A percentile compares a stretch with the other conserved stretches of the same genome.
Conservation (phyloP, 2,888 invertebrate species). For the Latrodectus elegans region DNA sequence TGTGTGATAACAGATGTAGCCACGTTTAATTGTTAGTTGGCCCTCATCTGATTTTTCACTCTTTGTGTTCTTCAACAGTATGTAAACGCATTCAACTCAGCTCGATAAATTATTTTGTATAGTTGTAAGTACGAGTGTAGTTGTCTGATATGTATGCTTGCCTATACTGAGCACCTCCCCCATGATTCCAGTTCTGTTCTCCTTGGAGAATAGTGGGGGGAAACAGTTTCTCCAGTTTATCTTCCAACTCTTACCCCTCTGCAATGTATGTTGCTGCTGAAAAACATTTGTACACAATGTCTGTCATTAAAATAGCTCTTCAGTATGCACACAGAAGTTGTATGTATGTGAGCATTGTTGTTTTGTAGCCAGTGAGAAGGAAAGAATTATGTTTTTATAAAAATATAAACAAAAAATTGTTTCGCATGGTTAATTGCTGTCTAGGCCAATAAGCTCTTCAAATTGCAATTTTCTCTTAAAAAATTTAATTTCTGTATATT, state of each 20-base stretch:
- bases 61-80: background rate
- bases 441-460: constrained; percentile 64
- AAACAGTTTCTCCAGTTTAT: constrained; percentile 10
- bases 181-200: constrained; percentile 13
- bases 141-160: constrained; percentile 58
- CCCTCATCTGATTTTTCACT: constrained; percentile 36
- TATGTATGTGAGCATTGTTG: constrained; percentile 4
- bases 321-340: constrained; percentile 8
- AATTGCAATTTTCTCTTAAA: constrained; percentile 61
- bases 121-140: constrained; percentile 57
- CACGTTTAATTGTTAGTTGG: constrained; percentile 48
- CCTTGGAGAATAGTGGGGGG: constrained; percentile 8
- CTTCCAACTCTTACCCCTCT: constrained; percentile 43
- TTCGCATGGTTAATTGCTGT: constrained; percentile 64
- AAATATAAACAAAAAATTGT: constrained; percentile 34
- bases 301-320: constrained; percentile 41
- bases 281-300: background rate
- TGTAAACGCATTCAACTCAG: constrained; percentile 49
- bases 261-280: constrained; percentile 54
- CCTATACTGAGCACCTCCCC: constrained; percentile 43
- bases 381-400: constrained; percentile 52
- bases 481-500: constrained; percentile 64
- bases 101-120: constrained; percentile 68
- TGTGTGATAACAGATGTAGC: constrained; percentile 57
- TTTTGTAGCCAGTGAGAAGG: constrained; percentile 13